These are phyloP conservation scores for Bombus difficillimus DNA, from an alignment of 1,140 invertebrate genomes.

Conservation along the genomic window DNA sequence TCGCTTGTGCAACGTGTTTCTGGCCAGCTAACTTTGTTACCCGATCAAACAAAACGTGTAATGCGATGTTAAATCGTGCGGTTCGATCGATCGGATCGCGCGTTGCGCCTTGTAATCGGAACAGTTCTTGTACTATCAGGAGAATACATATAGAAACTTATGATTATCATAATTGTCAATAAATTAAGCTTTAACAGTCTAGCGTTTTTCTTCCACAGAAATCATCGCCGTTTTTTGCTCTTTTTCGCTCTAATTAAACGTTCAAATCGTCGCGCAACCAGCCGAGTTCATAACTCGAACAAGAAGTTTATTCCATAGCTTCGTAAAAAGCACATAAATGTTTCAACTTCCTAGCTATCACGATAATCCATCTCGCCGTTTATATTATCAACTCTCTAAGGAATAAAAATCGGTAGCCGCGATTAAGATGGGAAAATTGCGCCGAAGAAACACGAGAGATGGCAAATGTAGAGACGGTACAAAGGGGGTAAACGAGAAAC, in stretches of 20 bases:
- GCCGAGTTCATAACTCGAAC: not conserved
- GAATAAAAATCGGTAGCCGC: not conserved
- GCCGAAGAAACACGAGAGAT: too few species aligned
- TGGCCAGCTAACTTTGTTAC: not conserved
- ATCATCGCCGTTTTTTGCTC: not conserved
- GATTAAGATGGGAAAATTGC: not conserved
- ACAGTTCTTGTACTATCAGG: not conserved
- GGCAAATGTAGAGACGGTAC: not conserved
- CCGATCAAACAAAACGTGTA: constrained; percentile 18
- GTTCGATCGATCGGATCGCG: not conserved
- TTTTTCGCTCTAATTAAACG: not conserved
- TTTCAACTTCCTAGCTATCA: not conserved
- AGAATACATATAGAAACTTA: not conserved
- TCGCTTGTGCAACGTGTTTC: constrained; percentile 13
- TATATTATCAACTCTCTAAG: not conserved
- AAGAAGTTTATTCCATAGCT: not conserved
- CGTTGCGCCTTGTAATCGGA: not conserved
- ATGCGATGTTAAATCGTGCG: constrained; percentile 31
- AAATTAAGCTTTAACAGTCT: not conserved
- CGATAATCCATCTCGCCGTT: not conserved
- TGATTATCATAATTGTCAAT: not conserved
- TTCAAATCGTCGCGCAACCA: not conserved
- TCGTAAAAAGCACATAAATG: not conserved
- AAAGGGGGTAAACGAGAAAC: not conserved
- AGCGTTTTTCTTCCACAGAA: not conserved